A percentile compares a stretch with the other conserved stretches of the same genome.
phyloP scores from a whole-genome alignment of 2,888 invertebrate species.

The Eilema depressum region DNA sequence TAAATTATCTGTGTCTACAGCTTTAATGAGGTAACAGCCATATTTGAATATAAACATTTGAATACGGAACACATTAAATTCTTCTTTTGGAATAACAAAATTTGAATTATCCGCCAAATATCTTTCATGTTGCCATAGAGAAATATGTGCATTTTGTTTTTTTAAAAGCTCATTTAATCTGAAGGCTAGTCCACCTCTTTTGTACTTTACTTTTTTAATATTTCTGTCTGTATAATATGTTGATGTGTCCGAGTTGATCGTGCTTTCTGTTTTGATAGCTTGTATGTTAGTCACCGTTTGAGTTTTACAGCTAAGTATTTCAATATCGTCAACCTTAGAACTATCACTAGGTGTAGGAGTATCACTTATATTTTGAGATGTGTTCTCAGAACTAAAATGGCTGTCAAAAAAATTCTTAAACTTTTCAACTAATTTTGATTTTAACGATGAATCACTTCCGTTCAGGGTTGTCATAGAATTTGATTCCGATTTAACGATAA shows the following conservation, averaged over 20 bases:
- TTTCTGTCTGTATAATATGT: conserved; percentile 38
- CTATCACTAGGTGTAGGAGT: conserved; percentile 63
- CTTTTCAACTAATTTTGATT: conserved; percentile 58
- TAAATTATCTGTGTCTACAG: conserved; percentile 58
- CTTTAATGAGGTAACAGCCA: conserved; percentile 69
- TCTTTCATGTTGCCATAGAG: conserved; percentile 86
- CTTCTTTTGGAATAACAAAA: conserved; percentile 74
- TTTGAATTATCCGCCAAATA: conserved; percentile 79
- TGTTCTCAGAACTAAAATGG: conserved; percentile 69
- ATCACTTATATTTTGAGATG: conserved; percentile 72
- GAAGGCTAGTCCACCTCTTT: conserved; percentile 80
- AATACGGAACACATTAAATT: conserved; percentile 64
- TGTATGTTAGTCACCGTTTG: conserved; percentile 50
- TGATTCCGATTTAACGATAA: conserved; percentile 19
- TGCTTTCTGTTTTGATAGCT: conserved; percentile 35
- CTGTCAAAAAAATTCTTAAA: conserved; percentile 72
- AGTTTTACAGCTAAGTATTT: conserved; percentile 63
- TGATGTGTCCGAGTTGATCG: conserved; percentile 33
- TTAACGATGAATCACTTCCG: conserved; percentile 23
- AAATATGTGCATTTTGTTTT: conserved; percentile 77
- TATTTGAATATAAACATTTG: conserved; percentile 65
- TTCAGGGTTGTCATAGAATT: conserved; percentile 4
- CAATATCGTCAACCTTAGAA: conserved; percentile 67
- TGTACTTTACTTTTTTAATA: conserved; percentile 71
- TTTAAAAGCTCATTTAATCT: conserved; percentile 76